Conservation (phyloP, 2,113 vertebrate genomes). For the Lutjanus erythropterus region DNA sequence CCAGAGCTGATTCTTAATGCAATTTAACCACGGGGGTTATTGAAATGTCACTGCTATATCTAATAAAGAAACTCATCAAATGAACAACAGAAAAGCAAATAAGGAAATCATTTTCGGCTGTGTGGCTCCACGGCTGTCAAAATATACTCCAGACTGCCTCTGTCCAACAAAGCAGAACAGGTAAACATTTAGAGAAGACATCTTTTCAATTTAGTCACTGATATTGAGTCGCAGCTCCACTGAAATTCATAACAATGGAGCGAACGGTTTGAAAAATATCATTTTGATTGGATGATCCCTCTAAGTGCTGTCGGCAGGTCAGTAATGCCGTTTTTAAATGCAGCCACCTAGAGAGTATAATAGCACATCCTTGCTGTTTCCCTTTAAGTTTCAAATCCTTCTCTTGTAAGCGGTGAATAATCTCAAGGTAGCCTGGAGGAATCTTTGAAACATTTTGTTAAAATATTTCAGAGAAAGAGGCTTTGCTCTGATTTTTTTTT, state of each 20-base stretch:
- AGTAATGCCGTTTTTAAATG: constrained; percentile 44
- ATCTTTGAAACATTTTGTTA: constrained; percentile 67
- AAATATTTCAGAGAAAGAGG: constrained; percentile 56
- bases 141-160: not conserved
- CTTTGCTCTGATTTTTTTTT: constrained; percentile 28
- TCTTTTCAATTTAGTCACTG: constrained; percentile 5
- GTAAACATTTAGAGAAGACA: not conserved
- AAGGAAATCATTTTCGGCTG: not conserved
- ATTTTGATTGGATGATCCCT: constrained; percentile 34
- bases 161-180: not conserved
- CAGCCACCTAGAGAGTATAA: constrained; percentile 51
- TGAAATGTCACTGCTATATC: constrained; percentile 19
- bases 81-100: constrained; percentile 16
- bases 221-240: not conserved
- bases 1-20: not conserved
- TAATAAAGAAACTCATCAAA: constrained; percentile 12
- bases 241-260: constrained; percentile 2
- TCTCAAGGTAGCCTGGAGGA: constrained; percentile 60
- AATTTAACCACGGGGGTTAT: constrained; percentile 2
- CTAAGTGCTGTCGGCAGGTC: constrained; percentile 18
- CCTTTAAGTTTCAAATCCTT: constrained; percentile 50
- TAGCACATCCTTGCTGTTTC: constrained; percentile 42
- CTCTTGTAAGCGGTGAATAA: constrained; percentile 68
- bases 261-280: not conserved
- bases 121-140: not conserved